Percentiles rank a stretch among this genome's conserved stretches.
phyloP scores from a whole-genome alignment of 2,888 invertebrate genomes.

The Ornithoptera alexandrae region DNA sequence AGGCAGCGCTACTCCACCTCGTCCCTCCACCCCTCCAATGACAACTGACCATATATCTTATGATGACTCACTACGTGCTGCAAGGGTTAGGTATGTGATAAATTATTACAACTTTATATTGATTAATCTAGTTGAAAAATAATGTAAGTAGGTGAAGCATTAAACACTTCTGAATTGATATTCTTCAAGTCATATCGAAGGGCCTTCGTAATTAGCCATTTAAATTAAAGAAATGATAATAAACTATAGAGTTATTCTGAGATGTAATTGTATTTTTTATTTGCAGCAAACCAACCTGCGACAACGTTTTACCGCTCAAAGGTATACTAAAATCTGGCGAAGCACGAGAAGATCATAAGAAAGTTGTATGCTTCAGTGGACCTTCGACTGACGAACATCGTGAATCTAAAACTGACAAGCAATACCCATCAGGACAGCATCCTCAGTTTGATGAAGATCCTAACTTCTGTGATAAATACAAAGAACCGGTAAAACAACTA shows the following conservation, averaged over 20 bases:
- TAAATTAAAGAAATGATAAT: too few species aligned
- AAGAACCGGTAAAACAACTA: conserved; percentile 49
- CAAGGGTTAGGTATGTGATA: conserved; percentile 50
- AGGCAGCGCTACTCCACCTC: conserved; percentile 58
- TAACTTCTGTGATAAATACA: conserved; percentile 60
- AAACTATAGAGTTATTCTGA: too few species aligned
- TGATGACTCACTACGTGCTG: conserved; percentile 56
- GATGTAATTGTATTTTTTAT: neutral
- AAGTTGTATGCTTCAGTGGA: conserved; percentile 73
- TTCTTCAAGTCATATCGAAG: too few species aligned
- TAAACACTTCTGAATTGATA: too few species aligned
- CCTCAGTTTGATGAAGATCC: conserved; percentile 58
- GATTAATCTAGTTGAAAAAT: too few species aligned
- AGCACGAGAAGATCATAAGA: conserved; percentile 69
- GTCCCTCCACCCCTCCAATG: conserved; percentile 59
- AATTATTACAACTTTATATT: too few species aligned
- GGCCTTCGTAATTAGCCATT: too few species aligned
- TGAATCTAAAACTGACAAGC: conserved; percentile 29
- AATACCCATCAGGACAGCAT: conserved; percentile 57
- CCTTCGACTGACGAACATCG: conserved; percentile 58
- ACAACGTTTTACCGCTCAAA: conserved; percentile 60
- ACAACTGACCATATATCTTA: conserved; percentile 66
- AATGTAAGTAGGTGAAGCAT: too few species aligned
- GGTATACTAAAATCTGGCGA: conserved; percentile 68
- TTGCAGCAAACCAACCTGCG: conserved; percentile 60